Evolutionary conservation across 2,888 invertebrate genomes (phyloP).

Genomic region (Amblyjoppa proteus): DNA sequence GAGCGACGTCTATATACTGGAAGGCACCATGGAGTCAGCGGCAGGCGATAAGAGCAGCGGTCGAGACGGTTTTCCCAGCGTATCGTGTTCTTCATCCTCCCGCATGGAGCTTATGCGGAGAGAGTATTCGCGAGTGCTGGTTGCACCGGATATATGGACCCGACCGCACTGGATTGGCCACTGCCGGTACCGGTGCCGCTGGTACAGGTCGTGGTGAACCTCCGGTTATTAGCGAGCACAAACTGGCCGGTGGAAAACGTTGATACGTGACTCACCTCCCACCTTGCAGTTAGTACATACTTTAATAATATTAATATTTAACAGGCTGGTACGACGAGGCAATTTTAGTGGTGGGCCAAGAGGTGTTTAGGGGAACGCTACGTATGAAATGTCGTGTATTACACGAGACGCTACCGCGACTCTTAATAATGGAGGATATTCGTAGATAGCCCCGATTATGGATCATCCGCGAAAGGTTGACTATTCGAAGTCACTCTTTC

Average conservation of each 20-base stretch:
- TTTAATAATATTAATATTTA: slow-evolving; percentile 18
- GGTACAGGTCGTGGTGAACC: slow-evolving; percentile 24
- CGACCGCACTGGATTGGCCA: not conserved
- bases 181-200: not conserved
- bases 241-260: slow-evolving; percentile 27
- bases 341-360: not conserved
- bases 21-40: not conserved
- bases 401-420: not conserved
- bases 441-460: not conserved
- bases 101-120: slow-evolving; percentile 2
- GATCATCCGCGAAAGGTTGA: slow-evolving; percentile 17
- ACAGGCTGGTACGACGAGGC: slow-evolving; percentile 31
- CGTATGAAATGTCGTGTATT: slow-evolving; percentile 7
- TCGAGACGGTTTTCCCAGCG: slow-evolving; percentile 40
- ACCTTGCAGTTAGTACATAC: not conserved
- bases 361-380: not conserved
- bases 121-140: slow-evolving; percentile 14
- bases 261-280: slow-evolving; percentile 5
- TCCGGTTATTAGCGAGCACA: slow-evolving; percentile 36
- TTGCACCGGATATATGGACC: not conserved
- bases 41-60: slow-evolving; percentile 4
- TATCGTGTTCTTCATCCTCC: slow-evolving; percentile 18
- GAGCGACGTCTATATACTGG: not conserved
- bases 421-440: not conserved
- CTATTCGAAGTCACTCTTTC: not conserved